Evolutionary conservation across 2,888 invertebrate genomes (phyloP).

Genomic region (Drosophila bunnanda): DNA sequence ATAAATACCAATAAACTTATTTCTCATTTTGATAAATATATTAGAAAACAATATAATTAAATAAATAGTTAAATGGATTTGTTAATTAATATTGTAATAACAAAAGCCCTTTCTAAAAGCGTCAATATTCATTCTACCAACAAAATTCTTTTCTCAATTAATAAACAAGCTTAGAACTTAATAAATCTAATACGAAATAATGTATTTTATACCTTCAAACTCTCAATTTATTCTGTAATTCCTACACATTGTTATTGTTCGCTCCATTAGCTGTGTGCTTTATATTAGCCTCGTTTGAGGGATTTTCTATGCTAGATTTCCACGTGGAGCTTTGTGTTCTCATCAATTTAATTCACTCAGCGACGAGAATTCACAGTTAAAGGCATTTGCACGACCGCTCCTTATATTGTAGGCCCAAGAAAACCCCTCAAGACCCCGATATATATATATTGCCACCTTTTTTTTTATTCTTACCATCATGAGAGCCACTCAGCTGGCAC

Average conservation of each 20-base stretch:
- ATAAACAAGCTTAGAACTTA: background rate
- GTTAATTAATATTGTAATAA: background rate
- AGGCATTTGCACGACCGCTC: conserved; percentile 66
- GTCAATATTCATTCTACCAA: background rate
- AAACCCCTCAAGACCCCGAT: background rate
- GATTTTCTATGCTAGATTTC: background rate
- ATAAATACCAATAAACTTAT: too few species aligned
- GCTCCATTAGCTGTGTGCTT: conserved; percentile 29
- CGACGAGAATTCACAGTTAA: conserved; percentile 61
- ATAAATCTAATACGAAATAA: background rate
- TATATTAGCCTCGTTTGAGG: conserved; percentile 9
- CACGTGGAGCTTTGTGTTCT: conserved; percentile 30
- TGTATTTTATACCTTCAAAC: background rate
- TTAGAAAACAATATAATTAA: too few species aligned
- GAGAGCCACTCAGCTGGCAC: conserved; percentile 40
- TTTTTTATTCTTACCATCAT: conserved; percentile 1
- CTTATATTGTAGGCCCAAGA: conserved; percentile 20
- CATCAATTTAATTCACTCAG: conserved; percentile 75
- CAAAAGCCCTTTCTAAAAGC: background rate
- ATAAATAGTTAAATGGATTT: background rate
- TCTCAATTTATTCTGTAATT: background rate
- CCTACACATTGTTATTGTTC: conserved; percentile 1
- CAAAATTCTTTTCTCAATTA: background rate
- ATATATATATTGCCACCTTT: background rate
- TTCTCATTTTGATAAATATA: too few species aligned